Percentiles rank a stretch among this genome's conserved stretches.
These are phyloP conservation scores for Tetraodon nigroviridis DNA, from an alignment of 2,113 vertebrate genomes.

Conservation along the genomic window DNA sequence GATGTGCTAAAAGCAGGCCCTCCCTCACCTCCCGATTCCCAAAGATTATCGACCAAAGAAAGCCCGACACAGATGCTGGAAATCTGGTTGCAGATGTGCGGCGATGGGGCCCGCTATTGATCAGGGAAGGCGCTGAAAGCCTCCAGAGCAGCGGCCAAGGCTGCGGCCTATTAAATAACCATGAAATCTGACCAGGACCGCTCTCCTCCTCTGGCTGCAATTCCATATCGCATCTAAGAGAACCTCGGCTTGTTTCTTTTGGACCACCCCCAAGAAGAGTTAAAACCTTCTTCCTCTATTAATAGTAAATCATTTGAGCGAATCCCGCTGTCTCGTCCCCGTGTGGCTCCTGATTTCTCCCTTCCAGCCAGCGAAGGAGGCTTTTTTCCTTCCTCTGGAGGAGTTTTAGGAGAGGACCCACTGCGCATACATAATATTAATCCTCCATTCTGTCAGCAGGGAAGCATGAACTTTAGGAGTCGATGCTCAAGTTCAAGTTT, in stretches of 20 bases:
- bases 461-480: conserved; percentile 38
- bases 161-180: conserved; percentile 9
- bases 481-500: too few relatives aligned
- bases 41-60: conserved; percentile 32
- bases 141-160: background rate
- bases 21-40: conserved; percentile 37
- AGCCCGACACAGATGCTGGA: conserved; percentile 10
- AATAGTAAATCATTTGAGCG: conserved; percentile 13
- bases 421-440: conserved; percentile 49
- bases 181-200: conserved; percentile 10
- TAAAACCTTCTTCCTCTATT: background rate
- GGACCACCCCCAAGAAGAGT: background rate
- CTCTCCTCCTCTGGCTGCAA: conserved; percentile 10
- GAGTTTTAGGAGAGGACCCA: conserved; percentile 9
- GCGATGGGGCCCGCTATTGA: conserved; percentile 3
- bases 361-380: conserved; percentile 21
- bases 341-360: conserved; percentile 8
- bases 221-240: background rate
- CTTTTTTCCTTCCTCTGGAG: conserved; percentile 7
- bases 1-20: conserved; percentile 23
- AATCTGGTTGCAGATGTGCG: conserved; percentile 11
- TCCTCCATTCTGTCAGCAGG: conserved; percentile 44
- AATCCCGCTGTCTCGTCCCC: conserved; percentile 12
- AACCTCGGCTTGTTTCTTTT: background rate
- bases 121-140: conserved; percentile 19